phyloP scores from a whole-genome alignment of 2,113 vertebrate species.

The Paradoxurus hermaphroditus region DNA sequence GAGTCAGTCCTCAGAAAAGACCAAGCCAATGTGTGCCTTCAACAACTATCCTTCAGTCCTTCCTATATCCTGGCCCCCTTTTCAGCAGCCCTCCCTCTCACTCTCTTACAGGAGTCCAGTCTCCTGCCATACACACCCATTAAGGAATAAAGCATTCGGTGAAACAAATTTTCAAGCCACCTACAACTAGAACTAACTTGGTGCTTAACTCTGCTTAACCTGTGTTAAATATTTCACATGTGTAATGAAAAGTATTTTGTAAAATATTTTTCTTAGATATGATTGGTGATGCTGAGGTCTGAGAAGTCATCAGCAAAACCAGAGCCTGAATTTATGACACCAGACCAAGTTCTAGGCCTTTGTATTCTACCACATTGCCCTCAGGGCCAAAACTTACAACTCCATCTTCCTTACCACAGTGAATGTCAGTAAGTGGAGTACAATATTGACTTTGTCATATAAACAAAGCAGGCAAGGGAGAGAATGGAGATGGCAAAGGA shows the following conservation, averaged over 20 bases:
- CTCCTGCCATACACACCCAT: background rate
- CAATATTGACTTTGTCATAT: constrained; percentile 53
- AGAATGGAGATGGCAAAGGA: background rate
- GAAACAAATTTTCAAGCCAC: background rate
- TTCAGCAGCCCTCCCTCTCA: background rate
- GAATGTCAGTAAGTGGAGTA: constrained; percentile 17
- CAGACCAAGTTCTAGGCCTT: background rate
- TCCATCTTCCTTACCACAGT: background rate
- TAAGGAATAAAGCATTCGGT: background rate
- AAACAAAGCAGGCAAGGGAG: constrained; percentile 12
- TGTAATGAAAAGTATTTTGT: background rate
- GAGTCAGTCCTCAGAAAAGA: background rate
- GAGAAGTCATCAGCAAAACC: constrained; percentile 1
- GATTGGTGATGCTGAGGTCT: background rate
- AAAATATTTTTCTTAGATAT: background rate
- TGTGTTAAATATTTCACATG: background rate
- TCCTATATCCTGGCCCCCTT: background rate
- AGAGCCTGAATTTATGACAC: background rate
- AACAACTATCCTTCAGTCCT: background rate
- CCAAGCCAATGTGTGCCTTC: background rate
- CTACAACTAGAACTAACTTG: background rate
- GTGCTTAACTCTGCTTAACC: background rate
- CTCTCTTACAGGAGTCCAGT: background rate
- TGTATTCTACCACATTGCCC: background rate
- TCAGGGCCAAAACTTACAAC: background rate